phyloP scores from a whole-genome alignment of 2,113 vertebrate genomes.

The Pipa parva region DNA sequence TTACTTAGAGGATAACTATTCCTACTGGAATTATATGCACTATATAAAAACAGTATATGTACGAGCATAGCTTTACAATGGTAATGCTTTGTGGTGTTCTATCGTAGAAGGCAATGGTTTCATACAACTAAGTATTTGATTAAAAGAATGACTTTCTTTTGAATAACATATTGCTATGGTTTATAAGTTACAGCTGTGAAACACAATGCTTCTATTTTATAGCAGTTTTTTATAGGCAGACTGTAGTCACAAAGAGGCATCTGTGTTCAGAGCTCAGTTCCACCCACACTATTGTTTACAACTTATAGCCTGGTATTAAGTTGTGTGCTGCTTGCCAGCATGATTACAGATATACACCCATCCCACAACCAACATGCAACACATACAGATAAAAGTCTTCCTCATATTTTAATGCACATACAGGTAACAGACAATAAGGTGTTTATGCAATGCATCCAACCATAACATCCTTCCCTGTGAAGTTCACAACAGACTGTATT shows the following conservation, averaged over 20 bases:
- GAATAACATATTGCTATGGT: constrained; percentile 28
- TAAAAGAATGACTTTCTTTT: constrained; percentile 25
- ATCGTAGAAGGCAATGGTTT: background rate
- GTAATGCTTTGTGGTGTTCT: too few species aligned
- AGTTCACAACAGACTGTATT: too few species aligned
- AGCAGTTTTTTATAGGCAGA: constrained; percentile 26
- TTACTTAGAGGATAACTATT: background rate
- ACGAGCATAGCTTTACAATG: background rate
- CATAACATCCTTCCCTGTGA: too few species aligned
- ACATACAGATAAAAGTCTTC: constrained; percentile 14
- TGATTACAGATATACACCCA: background rate
- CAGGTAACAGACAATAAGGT: too few species aligned
- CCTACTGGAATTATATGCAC: too few species aligned
- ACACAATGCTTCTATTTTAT: constrained; percentile 46
- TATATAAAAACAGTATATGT: too few species aligned
- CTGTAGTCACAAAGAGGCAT: constrained; percentile 41
- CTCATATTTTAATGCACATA: too few species aligned
- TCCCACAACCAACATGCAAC: too few species aligned
- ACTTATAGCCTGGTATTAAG: constrained; percentile 25
- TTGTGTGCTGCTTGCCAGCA: constrained; percentile 17
- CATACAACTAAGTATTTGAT: constrained; percentile 9
- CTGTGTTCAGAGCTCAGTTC: constrained; percentile 47
- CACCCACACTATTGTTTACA: constrained; percentile 35
- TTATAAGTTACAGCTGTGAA: constrained; percentile 48
- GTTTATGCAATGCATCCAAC: too few species aligned